Base-by-base conservation (phyloP, 2,113 vertebrate genomes). In the Pao palembangensis region DNA sequence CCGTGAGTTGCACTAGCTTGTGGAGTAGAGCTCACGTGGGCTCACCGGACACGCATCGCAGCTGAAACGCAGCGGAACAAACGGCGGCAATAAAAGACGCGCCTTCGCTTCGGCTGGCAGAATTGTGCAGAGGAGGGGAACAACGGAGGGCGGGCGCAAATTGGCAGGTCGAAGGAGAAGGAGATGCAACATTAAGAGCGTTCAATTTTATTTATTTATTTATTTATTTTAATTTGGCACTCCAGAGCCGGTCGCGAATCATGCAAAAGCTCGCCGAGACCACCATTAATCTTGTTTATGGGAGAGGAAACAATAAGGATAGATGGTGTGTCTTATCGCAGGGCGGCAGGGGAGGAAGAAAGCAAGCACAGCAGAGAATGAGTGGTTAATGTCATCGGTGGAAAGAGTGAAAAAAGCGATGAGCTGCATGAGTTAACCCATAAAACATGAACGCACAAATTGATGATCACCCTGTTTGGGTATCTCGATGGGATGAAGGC, bases 131-230 rank as follows among this genome's bases (percentile, higher is more conserved):
- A 65, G 41, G 53, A 7, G 49, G 49, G 44, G 53, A 49, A 16
- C 43, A 54, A 21, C 14, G 50, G 43, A 14, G 41, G 28, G 48
- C 10, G 42, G 7, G 15, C 60, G 53, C 49, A 58, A 58, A 73
- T 51, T 28, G 47, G 1, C 71, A 73, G 79, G 80, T 64, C 68
- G 67, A 84, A 72, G 71, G 72, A 65, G 71, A 71, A 69, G 5
- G 58, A 82, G 74, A 84, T 73, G 80, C 81, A 88, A 90, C 85
- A 89, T 89, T 87, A 90, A 87, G 69, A 84, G 84, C 83, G 90
- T 84, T 87, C 5, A 78, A 89, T 88, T 89, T 85, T 23, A 23
- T 23, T 23, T 23, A 23, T 23, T 23, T 23, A n/a, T n/a, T n/a
- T n/a, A n/a, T n/a, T n/a, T n/a, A n/a, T n/a, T 71, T 67, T 83